Evolutionary conservation across 2,113 vertebrate species (phyloP), one percentile per base, ranked within the genome.

Genomic region (Lasiurus borealis): DNA sequence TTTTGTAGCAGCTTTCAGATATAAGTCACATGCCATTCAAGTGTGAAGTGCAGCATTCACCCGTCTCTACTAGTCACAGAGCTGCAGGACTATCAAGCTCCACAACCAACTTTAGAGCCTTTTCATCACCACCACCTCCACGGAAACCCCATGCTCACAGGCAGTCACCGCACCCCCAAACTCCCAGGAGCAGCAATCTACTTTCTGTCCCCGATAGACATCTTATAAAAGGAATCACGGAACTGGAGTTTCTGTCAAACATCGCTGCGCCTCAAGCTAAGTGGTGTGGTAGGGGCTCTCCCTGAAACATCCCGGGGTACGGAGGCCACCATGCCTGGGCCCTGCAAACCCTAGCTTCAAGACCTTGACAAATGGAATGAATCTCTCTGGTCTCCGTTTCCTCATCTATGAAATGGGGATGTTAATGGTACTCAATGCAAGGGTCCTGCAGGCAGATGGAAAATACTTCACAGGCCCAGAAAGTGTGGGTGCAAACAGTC

Each of bases 181-280:
- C 36, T 6, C 11, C 16, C 25, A 14, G 11, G 44, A 12, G 19
- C 44, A 44, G 25, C 0, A 8, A 21, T 34, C 57, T 4, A 14
- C n/a, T 71, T 59, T 4, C 44, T 31, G 62, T 19, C 16, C 46
- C n/a, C 27, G 19, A 21, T 25, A 62, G 69, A 59, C 4, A 3
- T 40, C 78, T 19, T 0, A 6, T 0, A 4, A 34, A 27, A 6
- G 31, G 40, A 52, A 6, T 7, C 6, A 3, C 0, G 0, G 25
- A 7, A 52, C 31, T 0, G 2, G 52, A 31, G 59, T 5, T 13
- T 2, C 4, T 46, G 18, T n/a, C 10, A 27, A 29, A 29, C 14
- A 44, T 3, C 0, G 0, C 83, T 2, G 0, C 29, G 9, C 40
- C 11, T 27, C 14, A 44, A 10, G 44, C 59, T 76, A 16, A 46